These are phyloP conservation scores for Channa maculata DNA, from an alignment of 2,113 vertebrate genomes.

Conservation along the genomic window DNA sequence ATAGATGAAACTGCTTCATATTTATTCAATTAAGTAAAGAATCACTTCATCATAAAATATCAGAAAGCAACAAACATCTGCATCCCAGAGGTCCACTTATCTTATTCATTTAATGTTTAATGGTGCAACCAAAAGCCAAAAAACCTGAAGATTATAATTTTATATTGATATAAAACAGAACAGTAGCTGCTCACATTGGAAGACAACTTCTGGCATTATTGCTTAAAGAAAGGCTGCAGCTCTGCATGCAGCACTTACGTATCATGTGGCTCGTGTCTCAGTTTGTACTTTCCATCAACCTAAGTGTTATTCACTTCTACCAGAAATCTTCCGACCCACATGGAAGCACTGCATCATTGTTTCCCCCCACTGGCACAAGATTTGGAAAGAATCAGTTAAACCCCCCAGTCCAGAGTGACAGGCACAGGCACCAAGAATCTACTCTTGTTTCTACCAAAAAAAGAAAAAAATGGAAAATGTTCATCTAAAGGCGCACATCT, in stretches of 20 bases:
- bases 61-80: not conserved
- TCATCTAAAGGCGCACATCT: conserved; percentile 24
- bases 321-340: conserved; percentile 42
- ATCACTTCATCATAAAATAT: not conserved
- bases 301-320: conserved; percentile 32
- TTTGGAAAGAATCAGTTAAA: conserved; percentile 65
- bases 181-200: not conserved
- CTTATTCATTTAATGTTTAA: not conserved
- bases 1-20: too few relatives aligned
- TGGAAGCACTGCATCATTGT: conserved; percentile 58
- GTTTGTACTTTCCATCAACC: conserved; percentile 44
- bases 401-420: conserved; percentile 19
- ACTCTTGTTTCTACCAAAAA: conserved; percentile 19
- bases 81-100: not conserved
- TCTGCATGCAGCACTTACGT: not conserved
- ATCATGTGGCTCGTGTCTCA: not conserved
- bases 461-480: conserved; percentile 17
- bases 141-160: too few relatives aligned
- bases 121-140: not conserved
- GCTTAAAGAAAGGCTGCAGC: not conserved
- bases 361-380: conserved; percentile 68
- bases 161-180: not conserved
- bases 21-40: too few relatives aligned
- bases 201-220: not conserved
- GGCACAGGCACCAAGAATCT: conserved; percentile 17